These are phyloP conservation scores for Sitophilus oryzae DNA, from an alignment of 1,140 invertebrate genomes.

Conservation along the genomic window DNA sequence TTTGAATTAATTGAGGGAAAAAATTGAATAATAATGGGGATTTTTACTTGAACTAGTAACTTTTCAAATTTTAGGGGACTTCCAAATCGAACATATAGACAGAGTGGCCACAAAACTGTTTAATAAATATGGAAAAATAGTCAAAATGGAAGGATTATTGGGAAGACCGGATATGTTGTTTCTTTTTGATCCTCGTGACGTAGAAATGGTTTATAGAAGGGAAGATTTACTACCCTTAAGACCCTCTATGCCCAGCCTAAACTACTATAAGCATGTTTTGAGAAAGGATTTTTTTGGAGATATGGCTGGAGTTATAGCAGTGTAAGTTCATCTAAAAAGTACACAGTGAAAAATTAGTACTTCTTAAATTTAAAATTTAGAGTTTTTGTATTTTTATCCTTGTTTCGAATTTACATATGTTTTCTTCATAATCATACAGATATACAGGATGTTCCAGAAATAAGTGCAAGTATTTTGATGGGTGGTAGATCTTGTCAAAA, in stretches of 20 bases:
- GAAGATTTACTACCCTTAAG: conserved; percentile 74
- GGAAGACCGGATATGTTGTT: conserved; percentile 76
- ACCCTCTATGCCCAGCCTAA: conserved; percentile 80
- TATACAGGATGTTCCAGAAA: no score
- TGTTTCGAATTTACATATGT: no score
- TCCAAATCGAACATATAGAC: conserved; percentile 47
- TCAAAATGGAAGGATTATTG: conserved; percentile 64
- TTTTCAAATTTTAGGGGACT: conserved; percentile 32
- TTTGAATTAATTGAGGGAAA: no score
- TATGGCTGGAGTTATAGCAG: conserved; percentile 74
- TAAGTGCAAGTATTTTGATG: no score
- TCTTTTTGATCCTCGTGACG: conserved; percentile 76
- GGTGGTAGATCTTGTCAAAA: no score
- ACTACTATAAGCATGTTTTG: conserved; percentile 73
- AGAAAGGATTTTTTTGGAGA: conserved; percentile 76
- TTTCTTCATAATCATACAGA: no score
- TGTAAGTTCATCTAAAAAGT: conserved; percentile 53
- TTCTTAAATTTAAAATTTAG: no score
- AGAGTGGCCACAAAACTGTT: conserved; percentile 66
- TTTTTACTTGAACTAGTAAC: background rate
- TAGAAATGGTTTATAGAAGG: conserved; percentile 70
- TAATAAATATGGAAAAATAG: conserved; percentile 69
- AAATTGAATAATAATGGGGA: no score
- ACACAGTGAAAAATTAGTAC: background rate
- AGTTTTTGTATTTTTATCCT: no score